These are phyloP conservation scores for Lipotes vexillifer DNA, from an alignment of 2,113 vertebrate species.

Conservation along the genomic window DNA sequence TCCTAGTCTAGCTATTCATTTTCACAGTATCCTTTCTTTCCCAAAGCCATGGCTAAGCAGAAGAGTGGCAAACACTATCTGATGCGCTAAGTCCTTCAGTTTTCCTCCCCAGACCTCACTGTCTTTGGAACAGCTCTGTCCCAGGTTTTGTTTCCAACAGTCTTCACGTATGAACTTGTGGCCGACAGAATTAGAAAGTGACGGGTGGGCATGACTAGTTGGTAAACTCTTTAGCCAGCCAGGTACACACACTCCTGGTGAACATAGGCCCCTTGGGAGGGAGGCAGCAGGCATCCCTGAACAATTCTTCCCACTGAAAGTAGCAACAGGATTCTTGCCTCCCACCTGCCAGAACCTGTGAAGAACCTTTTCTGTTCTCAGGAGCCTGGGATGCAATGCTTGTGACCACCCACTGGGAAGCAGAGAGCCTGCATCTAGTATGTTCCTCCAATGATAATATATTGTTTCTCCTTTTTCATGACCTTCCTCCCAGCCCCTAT, in stretches of 20 bases:
- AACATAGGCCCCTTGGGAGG: not conserved
- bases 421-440: not conserved
- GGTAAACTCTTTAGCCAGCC: not conserved
- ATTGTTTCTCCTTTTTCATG: not conserved
- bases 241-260: not conserved
- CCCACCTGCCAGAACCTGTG: not conserved
- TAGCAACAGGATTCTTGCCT: not conserved
- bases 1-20: not conserved
- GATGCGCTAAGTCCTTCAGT: not conserved
- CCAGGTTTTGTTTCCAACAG: not conserved
- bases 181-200: not conserved
- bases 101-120: not conserved
- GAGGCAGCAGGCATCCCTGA: not conserved
- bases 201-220: not conserved
- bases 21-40: not conserved
- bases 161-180: not conserved
- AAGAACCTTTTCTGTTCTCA: not conserved
- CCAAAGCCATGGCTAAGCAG: not conserved
- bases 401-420: not conserved
- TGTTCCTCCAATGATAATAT: not conserved
- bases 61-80: not conserved
- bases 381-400: not conserved
- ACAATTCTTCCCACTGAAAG: not conserved
- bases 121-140: not conserved
- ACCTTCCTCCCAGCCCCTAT: not conserved